Base-by-base conservation (phyloP, 2,797 vertebrate species). In the Cichlasoma orientale region DNA sequence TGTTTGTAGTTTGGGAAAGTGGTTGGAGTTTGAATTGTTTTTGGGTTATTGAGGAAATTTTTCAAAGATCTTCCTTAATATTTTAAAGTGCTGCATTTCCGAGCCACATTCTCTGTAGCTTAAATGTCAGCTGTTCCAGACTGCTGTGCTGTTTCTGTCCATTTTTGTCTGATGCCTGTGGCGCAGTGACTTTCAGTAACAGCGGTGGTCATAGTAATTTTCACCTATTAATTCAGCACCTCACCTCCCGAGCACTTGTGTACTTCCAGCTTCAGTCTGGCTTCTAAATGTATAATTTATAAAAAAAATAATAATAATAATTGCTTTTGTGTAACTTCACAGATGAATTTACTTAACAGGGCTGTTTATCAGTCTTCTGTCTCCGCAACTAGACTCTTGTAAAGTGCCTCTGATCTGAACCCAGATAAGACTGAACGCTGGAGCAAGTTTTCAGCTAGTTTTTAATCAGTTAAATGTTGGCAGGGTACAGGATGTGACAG, bases 1-100 rank as follows among this genome's bases (percentile, higher is more conserved):
- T 79, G 21, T 77, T 80, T 61, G 3, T 75, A 23, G 25, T 71
- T 74, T 79, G n/a, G 69, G 27, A 38, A 54, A 41, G 14, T 56
- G 18, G 70, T 82, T 54, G 59, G n/a, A 25, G 4, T 54, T 66
- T 71, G 13, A 44, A 8, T 47, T 53, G 53, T 55, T 74, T 11
- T 31, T 54, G 53, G 38, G 56, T 73, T 21, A 13, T 73, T 31
- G 9, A 33, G 33, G 12, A 23, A 18, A 27, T 10, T 47, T 55
- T 56, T 16, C 33, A 73, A 76, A 47, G 1, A 44, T 8, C 8
- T 25, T 44, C 13, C 47, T 3, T 25, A 6, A 66, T n/a, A 19
- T 59, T 19, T 19, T 25, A 38, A 19, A 55, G 23, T n/a, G 12
- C 3, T 29, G 36, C 4, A 16, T 53, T 57, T 63, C 31, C 23